Evolutionary conservation across 2,888 invertebrate genomes (phyloP).

Genomic region (Bombylius major): DNA sequence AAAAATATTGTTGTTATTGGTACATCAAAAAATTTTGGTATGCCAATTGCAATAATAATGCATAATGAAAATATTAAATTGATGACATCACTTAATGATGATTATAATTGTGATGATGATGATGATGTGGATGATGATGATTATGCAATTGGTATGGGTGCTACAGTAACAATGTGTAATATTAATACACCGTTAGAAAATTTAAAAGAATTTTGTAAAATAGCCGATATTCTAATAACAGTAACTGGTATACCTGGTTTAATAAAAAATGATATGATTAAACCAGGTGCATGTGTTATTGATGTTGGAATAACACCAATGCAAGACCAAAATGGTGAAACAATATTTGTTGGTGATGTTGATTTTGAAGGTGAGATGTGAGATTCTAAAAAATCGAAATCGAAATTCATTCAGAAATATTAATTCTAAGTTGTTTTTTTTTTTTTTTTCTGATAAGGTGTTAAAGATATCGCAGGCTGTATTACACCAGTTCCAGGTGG

Average conservation of each 20-base stretch:
- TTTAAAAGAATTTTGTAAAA: slow-evolving; percentile 49
- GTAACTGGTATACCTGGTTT: slow-evolving; percentile 55
- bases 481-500: slow-evolving; percentile 95
- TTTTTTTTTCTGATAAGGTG: background rate
- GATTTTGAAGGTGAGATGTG: slow-evolving; percentile 73
- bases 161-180: slow-evolving; percentile 84
- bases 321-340: slow-evolving; percentile 46
- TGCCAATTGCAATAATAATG: slow-evolving; percentile 76
- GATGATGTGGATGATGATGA: slow-evolving; percentile 44
- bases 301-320: slow-evolving; percentile 78
- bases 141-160: slow-evolving; percentile 66
- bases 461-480: slow-evolving; percentile 54
- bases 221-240: slow-evolving; percentile 35
- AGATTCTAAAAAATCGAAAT: slow-evolving; percentile 8
- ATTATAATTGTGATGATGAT: too few species aligned
- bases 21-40: slow-evolving; percentile 82
- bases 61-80: slow-evolving; percentile 32
- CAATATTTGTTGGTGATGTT: slow-evolving; percentile 74
- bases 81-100: too few species aligned
- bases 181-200: slow-evolving; percentile 64
- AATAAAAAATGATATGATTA: slow-evolving; percentile 73
- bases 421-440: background rate
- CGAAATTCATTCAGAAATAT: background rate
- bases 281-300: slow-evolving; percentile 76
- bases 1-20: slow-evolving; percentile 83